Conservation (phyloP, 1,140 invertebrate species). For the Drosophila seguyi region DNA sequence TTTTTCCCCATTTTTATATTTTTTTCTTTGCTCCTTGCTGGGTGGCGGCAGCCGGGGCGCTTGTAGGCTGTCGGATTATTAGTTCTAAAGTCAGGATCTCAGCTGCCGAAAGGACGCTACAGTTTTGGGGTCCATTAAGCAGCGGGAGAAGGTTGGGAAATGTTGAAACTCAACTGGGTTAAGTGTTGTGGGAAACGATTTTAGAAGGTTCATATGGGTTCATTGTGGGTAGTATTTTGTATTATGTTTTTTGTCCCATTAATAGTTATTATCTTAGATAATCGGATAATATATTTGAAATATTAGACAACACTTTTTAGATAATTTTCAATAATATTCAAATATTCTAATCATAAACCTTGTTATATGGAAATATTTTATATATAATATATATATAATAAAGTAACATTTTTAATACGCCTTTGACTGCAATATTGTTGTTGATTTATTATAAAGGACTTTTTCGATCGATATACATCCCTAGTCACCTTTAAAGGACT, state of each 20-base stretch:
- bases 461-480: too few relatives aligned
- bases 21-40: conserved; percentile 38
- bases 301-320: too few relatives aligned
- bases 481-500: too few relatives aligned
- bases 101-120: conserved; percentile 48
- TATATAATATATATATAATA: neutral
- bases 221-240: neutral
- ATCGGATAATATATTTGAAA: too few relatives aligned
- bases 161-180: neutral
- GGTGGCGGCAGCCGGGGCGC: conserved; percentile 57
- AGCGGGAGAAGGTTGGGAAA: neutral
- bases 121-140: conserved; percentile 54
- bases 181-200: neutral
- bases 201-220: neutral
- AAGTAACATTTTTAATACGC: neutral
- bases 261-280: too few relatives aligned
- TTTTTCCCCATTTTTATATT: conserved; percentile 43
- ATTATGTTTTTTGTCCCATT: too few relatives aligned
- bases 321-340: too few relatives aligned
- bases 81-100: conserved; percentile 83
- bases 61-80: conserved; percentile 83
- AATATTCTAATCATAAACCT: too few relatives aligned
- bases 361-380: too few relatives aligned
- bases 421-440: neutral
- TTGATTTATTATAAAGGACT: too few relatives aligned